Evolutionary conservation across 2,888 invertebrate species (phyloP).

Genomic region (Mesorhabditis belari): DNA sequence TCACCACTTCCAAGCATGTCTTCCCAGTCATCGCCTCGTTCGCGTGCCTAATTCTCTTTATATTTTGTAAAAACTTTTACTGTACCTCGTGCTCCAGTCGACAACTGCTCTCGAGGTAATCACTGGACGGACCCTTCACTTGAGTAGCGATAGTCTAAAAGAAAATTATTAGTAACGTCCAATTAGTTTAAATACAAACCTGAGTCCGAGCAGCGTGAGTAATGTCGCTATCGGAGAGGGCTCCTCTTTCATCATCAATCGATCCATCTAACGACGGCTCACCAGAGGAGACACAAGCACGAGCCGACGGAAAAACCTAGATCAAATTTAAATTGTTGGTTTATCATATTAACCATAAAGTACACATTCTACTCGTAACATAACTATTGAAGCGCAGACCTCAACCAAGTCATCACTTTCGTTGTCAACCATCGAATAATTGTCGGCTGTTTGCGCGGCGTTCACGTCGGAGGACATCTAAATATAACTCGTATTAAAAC

Average conservation of each 20-base stretch:
- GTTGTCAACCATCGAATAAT: background rate
- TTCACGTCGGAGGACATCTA: background rate
- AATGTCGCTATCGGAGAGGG: slow-evolving; percentile 18
- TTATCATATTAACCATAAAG: background rate
- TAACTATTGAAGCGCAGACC: slow-evolving; percentile 1
- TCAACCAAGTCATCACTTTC: slow-evolving; percentile 8
- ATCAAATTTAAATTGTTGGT: background rate
- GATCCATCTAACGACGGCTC: slow-evolving; percentile 20
- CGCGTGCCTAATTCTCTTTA: background rate
- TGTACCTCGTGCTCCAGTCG: slow-evolving; percentile 6
- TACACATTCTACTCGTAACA: too few species aligned
- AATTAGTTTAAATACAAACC: slow-evolving; percentile 1
- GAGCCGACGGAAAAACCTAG: slow-evolving; percentile 7
- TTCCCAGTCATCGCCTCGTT: slow-evolving; percentile 12
- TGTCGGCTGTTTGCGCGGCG: background rate
- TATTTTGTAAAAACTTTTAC: background rate
- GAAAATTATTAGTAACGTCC: too few species aligned
- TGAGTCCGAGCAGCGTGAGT: slow-evolving; percentile 9
- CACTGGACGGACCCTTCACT: slow-evolving; percentile 17
- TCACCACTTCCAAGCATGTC: slow-evolving; percentile 18
- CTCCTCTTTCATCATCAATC: slow-evolving; percentile 15
- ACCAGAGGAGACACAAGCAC: slow-evolving; percentile 17
- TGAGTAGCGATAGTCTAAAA: slow-evolving; percentile 14
- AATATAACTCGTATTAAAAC: too few species aligned
- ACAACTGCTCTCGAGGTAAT: slow-evolving; percentile 17